phyloP scores from a whole-genome alignment of 1,140 invertebrate species.

The Diplogasteroides magnus region DNA sequence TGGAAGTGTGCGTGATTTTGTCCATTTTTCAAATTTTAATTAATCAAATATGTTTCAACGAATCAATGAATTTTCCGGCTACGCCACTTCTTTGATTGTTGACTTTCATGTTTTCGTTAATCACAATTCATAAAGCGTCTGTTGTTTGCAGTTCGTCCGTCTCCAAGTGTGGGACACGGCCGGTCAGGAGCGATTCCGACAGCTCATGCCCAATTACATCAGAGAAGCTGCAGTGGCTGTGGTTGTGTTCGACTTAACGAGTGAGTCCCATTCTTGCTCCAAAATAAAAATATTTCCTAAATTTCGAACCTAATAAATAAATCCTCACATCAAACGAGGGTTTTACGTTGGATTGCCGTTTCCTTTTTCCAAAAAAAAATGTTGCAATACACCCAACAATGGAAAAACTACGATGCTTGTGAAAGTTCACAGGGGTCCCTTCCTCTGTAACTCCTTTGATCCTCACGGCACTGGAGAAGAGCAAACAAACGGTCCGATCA shows the following conservation, averaged over 20 bases:
- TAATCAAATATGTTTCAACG: not conserved
- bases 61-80: not conserved
- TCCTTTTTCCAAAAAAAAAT: too few relatives aligned
- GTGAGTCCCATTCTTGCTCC: too few relatives aligned
- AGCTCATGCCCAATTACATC: constrained; percentile 22
- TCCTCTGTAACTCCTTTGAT: too few relatives aligned
- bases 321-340: too few relatives aligned
- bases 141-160: constrained; percentile 15
- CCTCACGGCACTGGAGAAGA: too few relatives aligned
- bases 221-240: constrained; percentile 21
- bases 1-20: constrained; percentile 15
- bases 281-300: too few relatives aligned
- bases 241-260: constrained; percentile 20
- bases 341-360: too few relatives aligned
- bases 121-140: not conserved
- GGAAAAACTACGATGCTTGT: too few relatives aligned
- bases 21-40: not conserved
- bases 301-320: too few relatives aligned
- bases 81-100: not conserved
- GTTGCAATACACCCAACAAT: too few relatives aligned
- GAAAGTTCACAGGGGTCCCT: too few relatives aligned
- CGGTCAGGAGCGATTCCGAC: constrained; percentile 28
- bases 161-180: constrained; percentile 27
- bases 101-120: not conserved
- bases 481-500: too few relatives aligned